These are phyloP conservation scores for Aphyosemion australe DNA, from an alignment of 2,113 vertebrate genomes.

Conservation along the genomic window DNA sequence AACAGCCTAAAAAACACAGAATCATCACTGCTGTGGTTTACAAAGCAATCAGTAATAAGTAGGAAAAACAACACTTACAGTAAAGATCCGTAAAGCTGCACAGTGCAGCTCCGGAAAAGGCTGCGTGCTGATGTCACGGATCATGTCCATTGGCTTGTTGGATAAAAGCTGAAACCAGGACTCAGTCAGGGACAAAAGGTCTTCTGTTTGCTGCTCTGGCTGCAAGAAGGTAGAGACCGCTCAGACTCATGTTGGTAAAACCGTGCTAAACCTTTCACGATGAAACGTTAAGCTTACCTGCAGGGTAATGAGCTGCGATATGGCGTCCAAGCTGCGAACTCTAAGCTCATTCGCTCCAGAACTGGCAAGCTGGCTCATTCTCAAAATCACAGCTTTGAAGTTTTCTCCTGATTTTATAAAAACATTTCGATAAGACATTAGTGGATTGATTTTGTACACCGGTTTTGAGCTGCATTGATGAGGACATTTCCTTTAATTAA, in stretches of 20 bases:
- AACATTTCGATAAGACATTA: background rate
- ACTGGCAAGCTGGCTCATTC: slow-evolving; percentile 84
- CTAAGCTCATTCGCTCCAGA: slow-evolving; percentile 85
- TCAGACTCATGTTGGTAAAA: background rate
- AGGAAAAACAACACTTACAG: slow-evolving; percentile 74
- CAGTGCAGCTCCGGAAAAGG: slow-evolving; percentile 95
- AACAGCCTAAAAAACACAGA: slow-evolving; percentile 81
- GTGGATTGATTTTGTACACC: no score
- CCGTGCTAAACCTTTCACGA: background rate
- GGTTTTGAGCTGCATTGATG: no score
- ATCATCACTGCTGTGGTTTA: background rate
- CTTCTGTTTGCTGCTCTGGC: slow-evolving; percentile 94
- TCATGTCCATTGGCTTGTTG: slow-evolving; percentile 86
- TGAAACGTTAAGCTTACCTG: slow-evolving; percentile 75
- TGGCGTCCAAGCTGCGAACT: slow-evolving; percentile 88
- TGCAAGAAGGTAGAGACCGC: slow-evolving; percentile 38
- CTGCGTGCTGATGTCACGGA: slow-evolving; percentile 89
- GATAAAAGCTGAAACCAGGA: slow-evolving; percentile 89
- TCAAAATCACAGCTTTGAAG: slow-evolving; percentile 82
- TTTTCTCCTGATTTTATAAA: slow-evolving; percentile 68
- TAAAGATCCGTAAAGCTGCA: slow-evolving; percentile 86
- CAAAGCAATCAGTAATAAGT: background rate
- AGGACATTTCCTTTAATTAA: no score
- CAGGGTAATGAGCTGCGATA: slow-evolving; percentile 87
- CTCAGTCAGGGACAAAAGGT: slow-evolving; percentile 89